Base-by-base conservation (phyloP, 2,113 vertebrate genomes). In the Austrofundulus limnaeus region DNA sequence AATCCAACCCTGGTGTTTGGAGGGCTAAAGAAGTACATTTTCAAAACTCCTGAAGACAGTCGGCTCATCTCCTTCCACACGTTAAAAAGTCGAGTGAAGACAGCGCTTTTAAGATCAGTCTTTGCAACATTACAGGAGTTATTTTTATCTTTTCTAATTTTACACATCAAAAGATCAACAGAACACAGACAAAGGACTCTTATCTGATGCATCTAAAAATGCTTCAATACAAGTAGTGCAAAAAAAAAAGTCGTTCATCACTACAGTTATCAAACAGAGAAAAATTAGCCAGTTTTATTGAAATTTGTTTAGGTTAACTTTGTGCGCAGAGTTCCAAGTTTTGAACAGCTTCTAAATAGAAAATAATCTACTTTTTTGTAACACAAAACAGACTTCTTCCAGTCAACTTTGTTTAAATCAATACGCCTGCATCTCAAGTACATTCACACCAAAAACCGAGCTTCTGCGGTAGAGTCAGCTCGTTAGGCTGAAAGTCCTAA, bases 401-500 rank as follows among this genome's bases (percentile, higher is more conserved):
- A 28, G 28, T 28, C 28, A 28, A 28, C 28, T 4, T 28, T 7
- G 7, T 28, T 28, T 28, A 28, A 28, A 28, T 28, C 28, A 3
- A 28, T 7, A 28, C 28, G 28, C 56, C 71, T 42, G 41, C 41
- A 42, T 14, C 41, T 28, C 28, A 28, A 28, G 28, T 28, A 28
- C 28, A n/a, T n/a, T n/a, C n/a, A n/a, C n/a, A n/a, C 28, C 3
- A 28, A 28, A 68, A 66, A 72, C 66, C 55, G 23, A 58, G 59
- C 79, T 67, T 66, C 67, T 50, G 52, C n/a, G 53, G 55, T 23
- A 1, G 70, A n/a, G n/a, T 63, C 48, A 16, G 77, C 72, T 72
- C 50, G 72, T 78, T 50, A 75, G 67, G 70, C 69, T 56, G 8
- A 47, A 70, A 57, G 61, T 74, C 72, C 56, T 46, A 74, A 86